Base-by-base conservation (phyloP, 2,113 vertebrate genomes). In the Hyperopisus bebe region DNA sequence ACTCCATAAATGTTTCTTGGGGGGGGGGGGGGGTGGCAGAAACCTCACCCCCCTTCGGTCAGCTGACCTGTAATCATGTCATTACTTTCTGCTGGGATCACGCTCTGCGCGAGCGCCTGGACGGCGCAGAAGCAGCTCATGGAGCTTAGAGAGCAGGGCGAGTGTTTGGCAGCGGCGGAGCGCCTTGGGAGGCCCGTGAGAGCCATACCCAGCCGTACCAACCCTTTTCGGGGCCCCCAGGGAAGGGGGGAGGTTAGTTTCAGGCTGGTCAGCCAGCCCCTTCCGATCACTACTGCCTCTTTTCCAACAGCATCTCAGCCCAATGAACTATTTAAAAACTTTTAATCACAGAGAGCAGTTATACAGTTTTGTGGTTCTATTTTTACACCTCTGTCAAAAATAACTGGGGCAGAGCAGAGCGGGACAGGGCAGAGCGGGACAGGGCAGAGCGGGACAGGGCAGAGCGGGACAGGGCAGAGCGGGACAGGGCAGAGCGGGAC, bases 391-490 rank as follows among this genome's bases (percentile, higher is more conserved):
- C 62, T 27, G 24, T 66, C 8, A 66, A 66, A 66, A 66, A n/a
- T n/a, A 62, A 62, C 24, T 62, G 55, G 19, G 5, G 24, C 21
- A 55, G 2, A 15, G 48, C 11, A 13, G 48, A 13, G 11, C 48
- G 2, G 11, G 11, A 0, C 48, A 15, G 11, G 0, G 48, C 48
- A 13, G 48, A 0, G 47, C 47, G 0, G 47, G 0, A 2, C 47
- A 13, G 11, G 3, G 48, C 3, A 13, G 2, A 0, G 48, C 13
- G 3, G 48, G 2, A 10, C 47, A 2, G 47, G 10, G 47, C 0
- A 11, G 10, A 48, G 8, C 8, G n/a, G n/a, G n/a, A 47, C 1
- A 2, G 47, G 48, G 48, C 48, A 48, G 48, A 0, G 48, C 11
- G 13, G 47, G 1, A 8, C 47, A 47, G 1, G 2, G 9, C 9